phyloP scores from a whole-genome alignment of 2,113 vertebrate genomes.

The human (Homo sapiens) region DNA sequence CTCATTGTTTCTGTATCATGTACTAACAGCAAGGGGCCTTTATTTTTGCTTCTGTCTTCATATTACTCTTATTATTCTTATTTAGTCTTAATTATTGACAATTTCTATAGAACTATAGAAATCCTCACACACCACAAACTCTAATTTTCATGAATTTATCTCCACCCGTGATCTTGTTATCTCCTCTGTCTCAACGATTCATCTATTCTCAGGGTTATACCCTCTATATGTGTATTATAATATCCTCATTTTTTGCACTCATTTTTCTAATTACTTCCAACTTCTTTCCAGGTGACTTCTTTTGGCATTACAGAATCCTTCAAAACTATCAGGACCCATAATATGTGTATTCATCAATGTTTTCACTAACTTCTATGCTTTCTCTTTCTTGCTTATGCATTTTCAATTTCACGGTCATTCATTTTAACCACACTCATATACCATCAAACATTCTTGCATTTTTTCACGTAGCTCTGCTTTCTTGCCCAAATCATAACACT shows the following conservation, averaged over 20 bases:
- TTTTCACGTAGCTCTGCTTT: background rate
- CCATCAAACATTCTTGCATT: background rate
- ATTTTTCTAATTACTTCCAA: background rate
- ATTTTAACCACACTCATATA: background rate
- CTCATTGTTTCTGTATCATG: background rate
- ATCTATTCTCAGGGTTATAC: background rate
- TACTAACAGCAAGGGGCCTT: background rate
- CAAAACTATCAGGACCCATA: background rate
- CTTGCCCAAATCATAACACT: background rate
- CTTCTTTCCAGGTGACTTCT: background rate
- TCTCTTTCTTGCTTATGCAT: background rate
- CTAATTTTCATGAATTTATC: background rate
- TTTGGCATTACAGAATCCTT: background rate
- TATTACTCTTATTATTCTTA: background rate
- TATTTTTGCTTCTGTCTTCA: background rate
- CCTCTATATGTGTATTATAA: too few species aligned
- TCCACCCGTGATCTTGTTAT: background rate
- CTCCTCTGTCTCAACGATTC: background rate
- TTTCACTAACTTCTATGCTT: background rate
- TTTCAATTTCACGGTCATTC: background rate
- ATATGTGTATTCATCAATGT: background rate
- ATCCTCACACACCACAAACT: background rate
- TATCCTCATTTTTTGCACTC: background rate
- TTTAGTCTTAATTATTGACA: background rate
- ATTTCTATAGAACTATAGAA: background rate